Evolutionary conservation across 1,140 invertebrate species (phyloP).

Genomic region (Sarcophaga bullata): DNA sequence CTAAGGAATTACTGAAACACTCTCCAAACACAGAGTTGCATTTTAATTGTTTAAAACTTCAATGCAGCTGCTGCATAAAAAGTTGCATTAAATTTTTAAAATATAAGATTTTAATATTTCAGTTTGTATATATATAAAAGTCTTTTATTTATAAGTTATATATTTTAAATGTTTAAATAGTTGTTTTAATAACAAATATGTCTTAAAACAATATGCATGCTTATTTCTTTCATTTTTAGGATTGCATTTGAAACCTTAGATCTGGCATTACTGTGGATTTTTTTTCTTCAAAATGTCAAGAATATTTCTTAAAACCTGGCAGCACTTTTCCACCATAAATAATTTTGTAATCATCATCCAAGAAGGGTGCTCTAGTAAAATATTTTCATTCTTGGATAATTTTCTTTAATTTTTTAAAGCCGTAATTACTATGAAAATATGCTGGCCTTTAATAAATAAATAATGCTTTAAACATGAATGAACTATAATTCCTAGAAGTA

Average conservation of each 20-base stretch:
- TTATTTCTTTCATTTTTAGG: too few relatives aligned
- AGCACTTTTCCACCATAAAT: slow-evolving; percentile 8
- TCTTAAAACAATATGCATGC: too few relatives aligned
- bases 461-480: neutral
- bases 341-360: slow-evolving; percentile 24
- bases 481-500: neutral
- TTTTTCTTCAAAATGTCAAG: neutral
- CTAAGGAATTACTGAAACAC: neutral
- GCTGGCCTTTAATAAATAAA: neutral
- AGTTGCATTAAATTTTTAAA: too few relatives aligned
- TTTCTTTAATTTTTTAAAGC: neutral
- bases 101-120: too few relatives aligned
- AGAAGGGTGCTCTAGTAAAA: slow-evolving; percentile 6
- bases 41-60: neutral
- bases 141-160: too few relatives aligned
- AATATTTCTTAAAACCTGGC: neutral
- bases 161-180: too few relatives aligned
- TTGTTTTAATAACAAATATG: too few relatives aligned
- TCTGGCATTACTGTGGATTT: neutral
- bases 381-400: neutral
- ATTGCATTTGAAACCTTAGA: neutral
- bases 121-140: too few relatives aligned
- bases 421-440: neutral
- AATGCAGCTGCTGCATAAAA: neutral
- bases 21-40: neutral